Evolutionary conservation across 2,888 invertebrate species (phyloP), one percentile per base, ranked within the genome.

Genomic region (Hemicrepidius hirtus): DNA sequence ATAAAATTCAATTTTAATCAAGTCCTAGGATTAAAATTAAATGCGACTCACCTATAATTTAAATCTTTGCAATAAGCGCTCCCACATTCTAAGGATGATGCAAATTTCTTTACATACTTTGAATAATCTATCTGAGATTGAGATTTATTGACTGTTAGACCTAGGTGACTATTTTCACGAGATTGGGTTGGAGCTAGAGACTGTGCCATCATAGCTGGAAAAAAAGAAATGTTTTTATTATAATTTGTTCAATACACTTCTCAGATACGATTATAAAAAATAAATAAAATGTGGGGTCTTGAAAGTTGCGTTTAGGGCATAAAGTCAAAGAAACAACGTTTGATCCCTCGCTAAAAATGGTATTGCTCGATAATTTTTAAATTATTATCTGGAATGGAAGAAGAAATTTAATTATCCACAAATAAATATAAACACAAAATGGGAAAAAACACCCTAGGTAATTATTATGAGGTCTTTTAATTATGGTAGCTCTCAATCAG

Each of bases 1-100:
- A 3, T 6, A 28, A 55, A 59, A 62, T 1, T 35, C 28, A 66
- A 13, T 7, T 41, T 1, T 21, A 37, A 28, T 18, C 3, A 49
- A 16, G 10, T 41, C 3, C 3, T 18, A 18, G 20, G 46, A 7
- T 37, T 37, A 10, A n/a, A 37, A n/a, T 21, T 18, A 46, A 18
- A 1, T 18, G 5, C 1, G 28, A 68, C 79, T 79, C 79, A 88
- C 88, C 89, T 88, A 87, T 96, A 96, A 77, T 95, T 95, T 77
- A 96, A 89, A 83, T 96, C 96, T 83, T 94, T 94, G 90, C 97
- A 97, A 85, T 94, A 94, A 37, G 92, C 90, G 71, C 92, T 93
- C 13, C 95, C 95, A 84, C 96, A 96, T 87, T 96, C 96, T 79
- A 93, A 86, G 0, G 95, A 93, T 64, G 93, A 95, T 62, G 92